Evolutionary conservation across 2,888 invertebrate genomes (phyloP), one percentile per base, ranked within the genome.

Genomic region (Hirtodrosophila duncani): DNA sequence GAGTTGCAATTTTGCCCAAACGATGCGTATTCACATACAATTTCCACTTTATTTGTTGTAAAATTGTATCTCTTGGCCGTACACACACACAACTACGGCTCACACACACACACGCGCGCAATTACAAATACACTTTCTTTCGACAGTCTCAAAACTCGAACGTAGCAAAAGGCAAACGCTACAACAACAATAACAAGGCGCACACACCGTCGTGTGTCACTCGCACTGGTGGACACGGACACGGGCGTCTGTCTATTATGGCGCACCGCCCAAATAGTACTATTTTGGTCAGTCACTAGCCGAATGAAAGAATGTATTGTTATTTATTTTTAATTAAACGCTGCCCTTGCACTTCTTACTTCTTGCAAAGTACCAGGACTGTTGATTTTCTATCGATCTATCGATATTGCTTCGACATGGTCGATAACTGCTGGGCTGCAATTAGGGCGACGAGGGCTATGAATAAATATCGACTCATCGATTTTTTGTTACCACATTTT

Each of bases 121-220:
- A 24, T 45, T 24, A 49, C 46, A 18, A 33, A 26, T 13, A 33
- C 27, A 45, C 30, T 11, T 36, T 20, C 21, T 36, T 36, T 36
- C 34, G 23, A 21, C 30, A 9, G 33, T n/a, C n/a, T n/a, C n/a
- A n/a, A 52, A 49, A 37, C 31, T 31, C 37, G 51, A 51, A 50
- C 53, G 53, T 52, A 53, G 53, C 53, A 49, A 34, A 20, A 11
- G 34, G 9, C 16, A 9, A 51, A 27, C 14, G 52, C 50, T 41
- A 52, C 52, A 53, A 53, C 52, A 53, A 53, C 53, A 53, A 53
- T 52, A 53, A 53, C 52, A 53, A 52, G 43, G 51, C 53, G 16
- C 46, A 33, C 34, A 51, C 51, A 49, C 36, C 53, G 52, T 52
- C 30, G 53, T 52, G 53, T 53, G 53, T 52, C 53, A 53, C 50